A percentile compares a stretch with the other conserved stretches of the same genome.
Evolutionary conservation across 2,797 vertebrate genomes (phyloP).

Genomic region (Luscinia luscinia): DNA sequence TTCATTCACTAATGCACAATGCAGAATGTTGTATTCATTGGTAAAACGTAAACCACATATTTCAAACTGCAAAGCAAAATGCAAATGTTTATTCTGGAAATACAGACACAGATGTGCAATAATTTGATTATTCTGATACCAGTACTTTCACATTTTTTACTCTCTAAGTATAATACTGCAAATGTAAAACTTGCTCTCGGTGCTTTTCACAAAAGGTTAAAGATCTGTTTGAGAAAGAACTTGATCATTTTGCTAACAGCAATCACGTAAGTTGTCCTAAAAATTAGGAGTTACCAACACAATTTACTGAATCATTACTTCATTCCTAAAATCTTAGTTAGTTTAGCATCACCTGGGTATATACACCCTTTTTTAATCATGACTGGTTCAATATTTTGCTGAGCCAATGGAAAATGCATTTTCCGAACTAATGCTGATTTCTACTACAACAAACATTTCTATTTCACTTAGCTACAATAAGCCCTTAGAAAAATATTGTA

Average conservation of each 20-base stretch:
- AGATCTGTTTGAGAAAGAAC: neutral
- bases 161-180: neutral
- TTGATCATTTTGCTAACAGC: neutral
- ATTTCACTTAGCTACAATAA: neutral
- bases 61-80: slow-evolving; percentile 10
- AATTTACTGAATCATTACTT: neutral
- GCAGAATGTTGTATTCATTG: neutral
- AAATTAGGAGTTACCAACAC: neutral
- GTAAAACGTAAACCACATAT: neutral
- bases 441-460: neutral
- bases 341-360: neutral
- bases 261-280: neutral
- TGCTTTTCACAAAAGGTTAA: neutral
- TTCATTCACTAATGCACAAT: neutral
- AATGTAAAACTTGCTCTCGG: neutral
- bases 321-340: neutral
- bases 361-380: neutral
- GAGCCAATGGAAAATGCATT: neutral
- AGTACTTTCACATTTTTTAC: neutral
- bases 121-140: neutral
- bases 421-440: neutral
- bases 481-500: neutral
- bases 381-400: neutral
- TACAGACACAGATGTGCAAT: neutral
- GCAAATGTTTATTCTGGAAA: slow-evolving; percentile 18